Percentiles rank a stretch among this genome's conserved stretches.
Evolutionary conservation across 2,888 invertebrate species (phyloP).

Genomic region (Actias luna): DNA sequence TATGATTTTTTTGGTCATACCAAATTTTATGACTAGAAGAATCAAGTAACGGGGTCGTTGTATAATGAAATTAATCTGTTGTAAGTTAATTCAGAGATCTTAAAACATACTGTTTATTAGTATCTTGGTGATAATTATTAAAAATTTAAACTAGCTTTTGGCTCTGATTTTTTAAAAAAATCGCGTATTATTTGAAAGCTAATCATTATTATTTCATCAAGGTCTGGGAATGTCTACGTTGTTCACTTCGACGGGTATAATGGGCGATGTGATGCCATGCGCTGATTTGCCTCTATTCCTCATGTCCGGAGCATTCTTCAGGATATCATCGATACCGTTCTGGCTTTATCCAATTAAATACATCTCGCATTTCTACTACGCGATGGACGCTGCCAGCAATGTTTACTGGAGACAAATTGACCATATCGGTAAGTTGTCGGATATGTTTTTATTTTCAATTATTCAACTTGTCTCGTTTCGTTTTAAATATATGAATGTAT

Average conservation of each 20-base stretch:
- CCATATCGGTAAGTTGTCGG: constrained; percentile 58
- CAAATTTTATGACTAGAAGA: too few relatives aligned
- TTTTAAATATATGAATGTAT: too few relatives aligned
- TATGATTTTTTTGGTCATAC: too few relatives aligned
- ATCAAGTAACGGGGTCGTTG: too few relatives aligned
- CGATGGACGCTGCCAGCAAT: constrained; percentile 77
- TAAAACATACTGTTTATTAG: too few relatives aligned
- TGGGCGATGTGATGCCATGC: constrained; percentile 74
- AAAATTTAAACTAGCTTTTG: not conserved
- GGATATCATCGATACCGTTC: constrained; percentile 63
- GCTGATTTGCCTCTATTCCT: constrained; percentile 69
- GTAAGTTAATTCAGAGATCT: too few relatives aligned
- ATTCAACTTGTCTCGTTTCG: not conserved
- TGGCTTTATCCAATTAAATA: constrained; percentile 71
- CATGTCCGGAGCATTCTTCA: constrained; percentile 73
- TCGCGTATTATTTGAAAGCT: not conserved
- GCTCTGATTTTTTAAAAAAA: not conserved
- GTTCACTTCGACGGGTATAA: constrained; percentile 65
- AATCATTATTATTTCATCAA: constrained; percentile 25
- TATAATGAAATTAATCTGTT: too few relatives aligned
- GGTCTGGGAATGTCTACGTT: constrained; percentile 76
- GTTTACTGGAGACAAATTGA: constrained; percentile 76
- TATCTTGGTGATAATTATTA: not conserved
- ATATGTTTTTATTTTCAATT: not conserved
- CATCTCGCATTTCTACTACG: constrained; percentile 77